Evolutionary conservation across 2,888 invertebrate genomes (phyloP), one percentile per base, ranked within the genome.

Genomic region (Xylophagus ater): DNA sequence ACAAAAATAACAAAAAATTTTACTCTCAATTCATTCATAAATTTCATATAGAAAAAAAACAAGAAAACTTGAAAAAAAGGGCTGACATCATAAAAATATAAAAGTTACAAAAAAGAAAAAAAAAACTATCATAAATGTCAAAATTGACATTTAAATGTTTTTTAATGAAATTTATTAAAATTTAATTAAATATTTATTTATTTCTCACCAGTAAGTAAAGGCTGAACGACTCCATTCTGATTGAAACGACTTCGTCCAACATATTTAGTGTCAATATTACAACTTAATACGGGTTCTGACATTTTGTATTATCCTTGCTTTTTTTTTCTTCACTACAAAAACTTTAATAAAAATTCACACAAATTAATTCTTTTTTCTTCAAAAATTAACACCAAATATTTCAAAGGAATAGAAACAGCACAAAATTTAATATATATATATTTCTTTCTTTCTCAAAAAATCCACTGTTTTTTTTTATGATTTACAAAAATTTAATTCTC

Each of bases 151-250:
- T 7, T 24, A 15, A 14, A 8, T 13, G 4, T 24, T 34, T 34
- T 10, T 34, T 14, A 15, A 2, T 24, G 25, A 14, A 21, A 8
- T 5, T 20, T 4, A 10, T 15, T 5, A 18, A 5, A 34, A 21
- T 12, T 28, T 24, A 33, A 37, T 19, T 24, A 24, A 29, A 49
- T 36, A 37, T 34, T 40, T 15, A 19, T 24, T 41, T 14, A 25
- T 8, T 29, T 57, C 54, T 69, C 66, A 88, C 90, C 90, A 65
- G 90, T 90, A 45, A 92, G 73, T 44, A 90, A 71, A 37, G 90
- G 89, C 68, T 89, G 90, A 49, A 90, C 84, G 55, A 90, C 81
- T 52, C 61, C 64, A 55, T 64, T 64, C 47, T 62, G 61, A 49
- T 64, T 64, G 50, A 56, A 57, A 15, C 59, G 53, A 29, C 57